Conservation (phyloP, 2,113 vertebrate genomes). For the Scartelaos histophorus region DNA sequence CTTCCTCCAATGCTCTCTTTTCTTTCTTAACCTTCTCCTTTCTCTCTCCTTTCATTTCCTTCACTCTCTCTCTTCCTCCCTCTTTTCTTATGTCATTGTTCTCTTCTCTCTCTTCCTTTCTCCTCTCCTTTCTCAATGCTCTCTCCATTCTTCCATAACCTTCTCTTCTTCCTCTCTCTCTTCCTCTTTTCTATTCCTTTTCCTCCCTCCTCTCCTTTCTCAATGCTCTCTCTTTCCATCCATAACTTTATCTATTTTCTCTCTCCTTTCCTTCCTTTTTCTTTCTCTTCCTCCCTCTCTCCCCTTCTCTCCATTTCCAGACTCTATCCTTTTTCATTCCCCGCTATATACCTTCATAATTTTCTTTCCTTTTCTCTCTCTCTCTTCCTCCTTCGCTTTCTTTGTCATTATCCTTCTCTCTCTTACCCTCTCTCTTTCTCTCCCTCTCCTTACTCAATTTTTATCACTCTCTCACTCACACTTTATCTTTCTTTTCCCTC, state of each 20-base stretch:
- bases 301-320: no score
- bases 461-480: no score
- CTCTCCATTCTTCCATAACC: background rate
- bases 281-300: background rate
- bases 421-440: no score
- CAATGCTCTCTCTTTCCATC: background rate
- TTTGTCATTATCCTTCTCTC: no score
- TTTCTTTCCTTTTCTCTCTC: background rate
- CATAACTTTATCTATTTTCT: background rate
- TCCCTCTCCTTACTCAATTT: no score
- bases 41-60: no score
- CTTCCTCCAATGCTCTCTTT: no score
- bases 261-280: background rate
- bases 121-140: background rate
- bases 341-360: background rate
- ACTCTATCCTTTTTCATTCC: no score
- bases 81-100: background rate
- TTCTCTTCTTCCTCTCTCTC: background rate
- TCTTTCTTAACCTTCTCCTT: background rate
- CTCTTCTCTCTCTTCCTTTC: background rate
- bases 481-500: no score
- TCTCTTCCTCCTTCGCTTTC: no score
- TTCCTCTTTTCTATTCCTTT: no score
- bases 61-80: background rate
- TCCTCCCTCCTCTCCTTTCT: background rate